These are phyloP conservation scores for Galbula dea DNA, from an alignment of 2,113 vertebrate genomes.

Conservation along the genomic window DNA sequence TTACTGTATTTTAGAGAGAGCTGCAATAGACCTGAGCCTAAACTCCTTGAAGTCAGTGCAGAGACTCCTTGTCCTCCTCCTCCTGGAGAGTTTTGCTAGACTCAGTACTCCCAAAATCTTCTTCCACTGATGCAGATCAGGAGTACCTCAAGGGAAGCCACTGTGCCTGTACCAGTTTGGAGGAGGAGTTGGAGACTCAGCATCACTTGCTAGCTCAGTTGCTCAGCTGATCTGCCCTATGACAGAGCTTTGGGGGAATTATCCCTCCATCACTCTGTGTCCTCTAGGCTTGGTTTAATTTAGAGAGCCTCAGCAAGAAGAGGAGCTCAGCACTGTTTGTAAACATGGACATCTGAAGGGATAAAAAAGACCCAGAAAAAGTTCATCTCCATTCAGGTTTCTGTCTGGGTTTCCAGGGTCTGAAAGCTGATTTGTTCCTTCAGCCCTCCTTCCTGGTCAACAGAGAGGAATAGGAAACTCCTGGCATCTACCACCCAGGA, in stretches of 20 bases:
- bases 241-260: not conserved
- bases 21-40: not conserved
- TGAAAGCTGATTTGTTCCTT: not conserved
- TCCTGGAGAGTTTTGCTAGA: not conserved
- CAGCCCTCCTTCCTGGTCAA: not conserved
- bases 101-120: not conserved
- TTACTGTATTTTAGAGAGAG: not conserved
- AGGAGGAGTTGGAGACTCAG: not conserved
- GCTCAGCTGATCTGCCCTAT: too few species aligned
- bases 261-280: not conserved
- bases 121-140: not conserved
- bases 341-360: not conserved
- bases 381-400: not conserved
- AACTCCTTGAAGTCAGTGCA: not conserved
- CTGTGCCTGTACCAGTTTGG: fast-evolving
- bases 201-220: not conserved
- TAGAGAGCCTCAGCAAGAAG: not conserved
- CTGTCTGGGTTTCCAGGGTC: not conserved
- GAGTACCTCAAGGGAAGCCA: not conserved
- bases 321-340: not conserved
- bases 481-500: not conserved
- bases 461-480: not conserved
- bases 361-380: not conserved
- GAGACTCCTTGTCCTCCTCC: not conserved
- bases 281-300: not conserved